Evolutionary conservation across 2,888 invertebrate species (phyloP).

Genomic region (Caenorhabditis virilis): DNA sequence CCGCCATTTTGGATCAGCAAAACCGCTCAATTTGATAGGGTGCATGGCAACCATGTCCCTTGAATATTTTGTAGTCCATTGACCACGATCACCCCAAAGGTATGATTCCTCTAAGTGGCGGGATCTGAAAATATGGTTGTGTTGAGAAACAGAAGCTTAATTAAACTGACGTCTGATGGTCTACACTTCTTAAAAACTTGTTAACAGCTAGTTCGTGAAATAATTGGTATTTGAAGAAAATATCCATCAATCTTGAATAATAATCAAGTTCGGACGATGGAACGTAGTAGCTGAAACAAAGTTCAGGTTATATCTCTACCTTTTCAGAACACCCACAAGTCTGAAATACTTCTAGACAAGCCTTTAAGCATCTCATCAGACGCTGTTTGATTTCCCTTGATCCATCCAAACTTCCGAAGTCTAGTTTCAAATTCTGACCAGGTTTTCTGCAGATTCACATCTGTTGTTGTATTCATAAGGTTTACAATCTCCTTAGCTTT

Average conservation of each 20-base stretch:
- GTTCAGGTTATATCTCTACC: not conserved
- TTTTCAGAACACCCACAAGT: slow-evolving; percentile 12
- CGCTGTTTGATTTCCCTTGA: slow-evolving; percentile 4
- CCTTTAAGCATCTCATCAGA: slow-evolving; percentile 4
- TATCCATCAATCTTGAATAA: slow-evolving; percentile 17
- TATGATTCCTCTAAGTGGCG: not conserved
- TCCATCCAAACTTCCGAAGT: slow-evolving; percentile 5
- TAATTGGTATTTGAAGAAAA: slow-evolving; percentile 14
- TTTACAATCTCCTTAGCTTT: not conserved
- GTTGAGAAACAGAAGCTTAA: no score
- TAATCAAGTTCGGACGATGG: not conserved
- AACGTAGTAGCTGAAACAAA: slow-evolving; percentile 3
- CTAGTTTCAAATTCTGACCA: slow-evolving; percentile 12
- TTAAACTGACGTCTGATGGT: slow-evolving; percentile 21
- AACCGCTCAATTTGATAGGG: slow-evolving; percentile 14
- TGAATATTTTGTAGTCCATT: slow-evolving; percentile 3
- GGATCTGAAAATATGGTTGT: slow-evolving; percentile 6
- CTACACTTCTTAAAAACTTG: slow-evolving; percentile 11
- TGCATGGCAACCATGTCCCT: slow-evolving; percentile 7
- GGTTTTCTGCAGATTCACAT: not conserved
- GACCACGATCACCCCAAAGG: slow-evolving; percentile 7
- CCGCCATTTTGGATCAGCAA: slow-evolving; percentile 1
- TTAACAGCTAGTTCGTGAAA: slow-evolving; percentile 26
- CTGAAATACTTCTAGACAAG: slow-evolving; percentile 10
- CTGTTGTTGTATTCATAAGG: not conserved